Conservation (phyloP, 2,888 invertebrate species). For the Mesopsocus fuscifrons region DNA sequence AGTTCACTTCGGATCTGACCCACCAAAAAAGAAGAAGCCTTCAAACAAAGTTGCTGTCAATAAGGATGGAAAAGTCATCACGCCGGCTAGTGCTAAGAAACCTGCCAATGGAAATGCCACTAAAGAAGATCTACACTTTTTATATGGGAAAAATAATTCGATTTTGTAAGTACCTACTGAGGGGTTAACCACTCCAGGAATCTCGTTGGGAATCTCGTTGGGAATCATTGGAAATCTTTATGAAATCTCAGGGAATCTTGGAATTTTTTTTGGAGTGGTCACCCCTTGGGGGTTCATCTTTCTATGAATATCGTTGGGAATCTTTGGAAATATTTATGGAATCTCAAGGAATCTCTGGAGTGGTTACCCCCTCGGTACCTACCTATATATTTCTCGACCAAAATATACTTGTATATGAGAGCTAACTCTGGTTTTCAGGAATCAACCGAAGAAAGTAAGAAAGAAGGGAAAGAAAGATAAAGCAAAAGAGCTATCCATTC, state of each 20-base stretch:
- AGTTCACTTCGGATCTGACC: not conserved
- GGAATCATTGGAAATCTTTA: too few relatives aligned
- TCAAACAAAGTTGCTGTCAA: slow-evolving; percentile 4
- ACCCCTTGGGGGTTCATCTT: too few relatives aligned
- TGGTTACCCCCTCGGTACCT: too few relatives aligned
- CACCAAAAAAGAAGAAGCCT: not conserved
- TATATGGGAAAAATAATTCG: slow-evolving; percentile 13
- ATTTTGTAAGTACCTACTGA: not conserved
- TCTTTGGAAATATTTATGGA: too few relatives aligned
- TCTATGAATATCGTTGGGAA: too few relatives aligned
- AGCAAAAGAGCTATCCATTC: not conserved
- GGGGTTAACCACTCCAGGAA: too few relatives aligned
- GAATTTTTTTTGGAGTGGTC: too few relatives aligned
- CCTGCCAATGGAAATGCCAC: slow-evolving; percentile 4
- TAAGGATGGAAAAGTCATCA: not conserved
- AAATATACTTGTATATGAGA: too few relatives aligned
- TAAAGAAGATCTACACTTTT: slow-evolving; percentile 13
- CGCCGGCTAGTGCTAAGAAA: not conserved
- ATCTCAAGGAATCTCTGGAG: too few relatives aligned
- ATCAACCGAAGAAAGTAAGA: not conserved
- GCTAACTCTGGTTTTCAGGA: not conserved
- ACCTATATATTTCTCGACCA: too few relatives aligned
- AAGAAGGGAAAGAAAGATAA: not conserved
- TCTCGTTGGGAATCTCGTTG: too few relatives aligned
- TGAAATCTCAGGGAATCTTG: too few relatives aligned